A percentile compares a stretch with the other conserved stretches of the same genome.
Conservation (phyloP, 2,113 vertebrate genomes). For the Melospiza melodia region DNA sequence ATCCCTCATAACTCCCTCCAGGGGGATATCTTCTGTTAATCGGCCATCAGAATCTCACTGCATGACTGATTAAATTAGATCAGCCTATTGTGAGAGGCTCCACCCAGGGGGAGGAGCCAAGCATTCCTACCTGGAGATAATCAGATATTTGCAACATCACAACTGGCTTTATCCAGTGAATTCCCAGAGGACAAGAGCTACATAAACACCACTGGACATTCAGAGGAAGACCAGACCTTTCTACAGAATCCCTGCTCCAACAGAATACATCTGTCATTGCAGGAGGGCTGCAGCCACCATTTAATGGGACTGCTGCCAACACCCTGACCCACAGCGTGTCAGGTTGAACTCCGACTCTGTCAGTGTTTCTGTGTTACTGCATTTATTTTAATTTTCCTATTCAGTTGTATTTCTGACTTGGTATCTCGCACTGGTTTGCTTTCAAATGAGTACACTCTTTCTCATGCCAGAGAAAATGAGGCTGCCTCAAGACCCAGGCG, state of each 20-base stretch:
- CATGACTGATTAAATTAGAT: too few relatives aligned
- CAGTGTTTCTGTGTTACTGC: background rate
- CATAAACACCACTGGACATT: background rate
- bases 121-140: background rate
- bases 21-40: background rate
- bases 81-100: background rate
- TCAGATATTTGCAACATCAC: background rate
- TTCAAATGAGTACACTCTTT: background rate
- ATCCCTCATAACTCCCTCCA: background rate
- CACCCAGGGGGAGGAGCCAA: background rate
- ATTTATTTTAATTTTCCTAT: background rate
- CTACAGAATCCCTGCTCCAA: too few relatives aligned
- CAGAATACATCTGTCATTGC: background rate
- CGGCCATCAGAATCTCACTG: background rate
- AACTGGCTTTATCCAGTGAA: background rate
- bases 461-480: background rate
- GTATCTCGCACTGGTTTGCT: background rate
- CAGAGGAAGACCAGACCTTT: background rate
- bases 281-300: background rate
- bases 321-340: background rate
- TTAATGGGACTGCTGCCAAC: background rate
- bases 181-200: background rate
- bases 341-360: accelerated
- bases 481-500: background rate
- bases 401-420: background rate